These are phyloP conservation scores for Lagria hirta DNA, from an alignment of 2,888 invertebrate species.

Conservation along the genomic window DNA sequence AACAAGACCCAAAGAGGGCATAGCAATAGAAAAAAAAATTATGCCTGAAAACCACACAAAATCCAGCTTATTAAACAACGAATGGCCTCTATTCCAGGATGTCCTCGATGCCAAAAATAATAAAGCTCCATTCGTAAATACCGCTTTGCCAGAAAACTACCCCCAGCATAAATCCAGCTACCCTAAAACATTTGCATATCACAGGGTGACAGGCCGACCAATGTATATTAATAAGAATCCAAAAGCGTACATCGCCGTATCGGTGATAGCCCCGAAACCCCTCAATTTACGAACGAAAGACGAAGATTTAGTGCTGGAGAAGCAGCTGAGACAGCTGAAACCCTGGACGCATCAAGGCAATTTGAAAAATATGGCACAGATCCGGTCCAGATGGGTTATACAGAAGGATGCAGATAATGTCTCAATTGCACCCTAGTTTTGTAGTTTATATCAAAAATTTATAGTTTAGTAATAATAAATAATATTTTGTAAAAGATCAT, in stretches of 20 bases:
- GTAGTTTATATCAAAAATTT: no score
- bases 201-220: slow-evolving; percentile 51
- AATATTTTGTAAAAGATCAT: no score
- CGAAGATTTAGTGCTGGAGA: slow-evolving; percentile 45
- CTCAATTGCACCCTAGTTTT: slow-evolving; percentile 10
- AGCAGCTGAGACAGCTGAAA: slow-evolving; percentile 50
- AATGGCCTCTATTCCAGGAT: slow-evolving; percentile 38
- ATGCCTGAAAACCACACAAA: slow-evolving; percentile 12
- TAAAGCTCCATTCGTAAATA: slow-evolving; percentile 33
- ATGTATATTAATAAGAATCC: slow-evolving; percentile 47
- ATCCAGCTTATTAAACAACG: slow-evolving; percentile 16
- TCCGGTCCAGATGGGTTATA: slow-evolving; percentile 47
- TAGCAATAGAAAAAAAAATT: slow-evolving; percentile 6
- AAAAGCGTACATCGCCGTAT: slow-evolving; percentile 53
- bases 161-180: slow-evolving; percentile 37
- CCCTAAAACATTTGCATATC: slow-evolving; percentile 53
- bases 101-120: slow-evolving; percentile 13
- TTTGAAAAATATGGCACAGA: slow-evolving; percentile 46
- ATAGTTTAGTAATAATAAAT: no score
- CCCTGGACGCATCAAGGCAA: slow-evolving; percentile 52
- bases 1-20: no score
- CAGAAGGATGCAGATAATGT: slow-evolving; percentile 32
- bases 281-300: slow-evolving; percentile 31
- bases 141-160: slow-evolving; percentile 28
- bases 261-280: slow-evolving; percentile 51